Evolutionary conservation across 2,797 vertebrate species (phyloP).

Genomic region (Pteronotus mesoamericanus): DNA sequence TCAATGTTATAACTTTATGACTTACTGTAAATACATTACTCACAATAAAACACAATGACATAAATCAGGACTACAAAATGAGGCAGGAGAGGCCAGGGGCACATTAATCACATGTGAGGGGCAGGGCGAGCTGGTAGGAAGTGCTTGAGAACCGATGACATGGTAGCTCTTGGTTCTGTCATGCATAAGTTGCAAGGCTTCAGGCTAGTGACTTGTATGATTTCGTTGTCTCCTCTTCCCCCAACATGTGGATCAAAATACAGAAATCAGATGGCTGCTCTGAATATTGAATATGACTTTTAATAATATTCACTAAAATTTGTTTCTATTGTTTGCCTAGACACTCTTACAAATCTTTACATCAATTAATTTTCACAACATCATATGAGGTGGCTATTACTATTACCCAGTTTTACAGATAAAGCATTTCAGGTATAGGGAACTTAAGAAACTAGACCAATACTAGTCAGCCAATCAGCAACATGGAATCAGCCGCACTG

Average conservation of each 20-base stretch:
- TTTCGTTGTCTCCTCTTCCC: background rate
- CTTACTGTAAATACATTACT: slow-evolving; percentile 43
- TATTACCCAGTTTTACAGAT: background rate
- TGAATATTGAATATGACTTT: background rate
- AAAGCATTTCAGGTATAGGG: background rate
- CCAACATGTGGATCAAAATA: background rate
- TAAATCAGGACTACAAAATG: slow-evolving; percentile 33
- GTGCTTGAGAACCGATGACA: background rate
- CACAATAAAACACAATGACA: slow-evolving; percentile 23
- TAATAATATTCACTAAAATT: background rate
- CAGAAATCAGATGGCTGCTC: background rate
- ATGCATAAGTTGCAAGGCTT: background rate
- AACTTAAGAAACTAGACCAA: background rate
- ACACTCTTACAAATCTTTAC: background rate
- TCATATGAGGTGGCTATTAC: background rate
- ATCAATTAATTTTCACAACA: background rate
- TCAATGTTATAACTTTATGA: slow-evolving; percentile 22
- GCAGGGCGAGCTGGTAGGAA: background rate
- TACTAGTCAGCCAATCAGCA: background rate
- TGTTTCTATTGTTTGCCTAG: background rate
- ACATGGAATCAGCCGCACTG: background rate
- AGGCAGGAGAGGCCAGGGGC: background rate
- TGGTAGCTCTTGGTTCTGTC: background rate
- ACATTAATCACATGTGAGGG: background rate
- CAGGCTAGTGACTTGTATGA: background rate